Percentiles rank a stretch among this genome's conserved stretches.
Evolutionary conservation across 2,888 invertebrate species (phyloP).

Genomic region (Calameuta idolon): DNA sequence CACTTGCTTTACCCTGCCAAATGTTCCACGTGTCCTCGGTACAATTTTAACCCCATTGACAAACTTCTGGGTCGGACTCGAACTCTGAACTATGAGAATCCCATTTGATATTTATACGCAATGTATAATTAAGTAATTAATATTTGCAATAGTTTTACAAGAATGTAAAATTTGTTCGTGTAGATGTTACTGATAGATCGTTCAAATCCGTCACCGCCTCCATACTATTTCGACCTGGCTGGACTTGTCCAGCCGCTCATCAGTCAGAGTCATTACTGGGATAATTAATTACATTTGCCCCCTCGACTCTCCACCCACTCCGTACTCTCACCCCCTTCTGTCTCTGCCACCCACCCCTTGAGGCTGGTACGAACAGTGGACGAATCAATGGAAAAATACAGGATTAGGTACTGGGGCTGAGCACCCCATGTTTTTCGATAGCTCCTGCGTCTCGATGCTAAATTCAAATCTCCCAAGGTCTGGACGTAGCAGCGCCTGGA

Average conservation of each 20-base stretch:
- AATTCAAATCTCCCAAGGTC: conserved; percentile 11
- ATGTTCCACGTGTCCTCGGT: background rate
- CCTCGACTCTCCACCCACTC: conserved; percentile 42
- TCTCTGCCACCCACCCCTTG: conserved; percentile 31
- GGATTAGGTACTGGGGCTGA: conserved; percentile 42
- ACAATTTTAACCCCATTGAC: background rate
- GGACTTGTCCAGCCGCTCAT: conserved; percentile 70
- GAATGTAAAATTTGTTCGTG: background rate
- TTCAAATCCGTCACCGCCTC: conserved; percentile 60
- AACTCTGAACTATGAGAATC: background rate
- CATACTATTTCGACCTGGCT: conserved; percentile 64
- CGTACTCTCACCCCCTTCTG: conserved; percentile 19
- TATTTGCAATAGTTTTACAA: background rate
- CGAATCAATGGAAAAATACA: conserved; percentile 65
- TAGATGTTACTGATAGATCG: conserved; percentile 24
- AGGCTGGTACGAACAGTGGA: conserved; percentile 49
- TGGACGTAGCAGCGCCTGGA: background rate
- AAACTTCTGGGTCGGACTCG: background rate
- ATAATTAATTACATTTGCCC: conserved; percentile 76
- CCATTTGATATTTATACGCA: background rate
- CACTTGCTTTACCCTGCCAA: background rate
- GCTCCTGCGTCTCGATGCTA: background rate
- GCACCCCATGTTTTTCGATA: background rate
- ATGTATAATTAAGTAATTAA: background rate
- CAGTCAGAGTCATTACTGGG: conserved; percentile 76